phyloP scores from a whole-genome alignment of 2,113 vertebrate genomes.

The Pycnonotus jocosus region DNA sequence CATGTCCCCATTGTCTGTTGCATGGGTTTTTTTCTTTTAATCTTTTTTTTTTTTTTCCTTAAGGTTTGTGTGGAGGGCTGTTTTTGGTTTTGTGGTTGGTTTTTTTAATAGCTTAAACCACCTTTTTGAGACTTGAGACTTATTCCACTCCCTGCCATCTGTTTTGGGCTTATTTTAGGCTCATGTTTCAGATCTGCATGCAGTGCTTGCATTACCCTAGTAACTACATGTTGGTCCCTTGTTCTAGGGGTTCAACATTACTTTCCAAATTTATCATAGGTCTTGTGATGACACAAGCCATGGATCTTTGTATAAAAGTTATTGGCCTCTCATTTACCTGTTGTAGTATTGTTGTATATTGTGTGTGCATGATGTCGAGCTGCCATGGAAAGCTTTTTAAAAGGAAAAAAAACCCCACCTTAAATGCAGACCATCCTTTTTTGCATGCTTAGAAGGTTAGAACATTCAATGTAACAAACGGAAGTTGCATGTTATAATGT shows the following conservation, averaged over 20 bases:
- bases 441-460: constrained; percentile 83
- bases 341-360: constrained; percentile 77
- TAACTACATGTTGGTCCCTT: constrained; percentile 70
- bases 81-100: background rate
- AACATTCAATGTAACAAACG: constrained; percentile 78
- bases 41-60: background rate
- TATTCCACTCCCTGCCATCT: constrained; percentile 51
- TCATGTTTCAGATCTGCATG: constrained; percentile 76
- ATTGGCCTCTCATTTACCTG: constrained; percentile 78
- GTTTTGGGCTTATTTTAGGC: constrained; percentile 68
- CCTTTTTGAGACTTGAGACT: constrained; percentile 38
- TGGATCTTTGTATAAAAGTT: constrained; percentile 76
- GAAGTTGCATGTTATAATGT: constrained; percentile 81
- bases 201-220: constrained; percentile 74
- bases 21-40: background rate
- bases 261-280: constrained; percentile 69
- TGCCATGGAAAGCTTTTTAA: constrained; percentile 74
- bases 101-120: constrained; percentile 53
- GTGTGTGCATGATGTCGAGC: constrained; percentile 70
- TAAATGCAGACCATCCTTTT: constrained; percentile 79
- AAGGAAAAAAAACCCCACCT: constrained; percentile 40
- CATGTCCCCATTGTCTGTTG: constrained; percentile 22
- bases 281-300: constrained; percentile 74
- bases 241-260: constrained; percentile 62
- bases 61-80: background rate